A percentile compares a stretch with the other conserved stretches of the same genome.
Evolutionary conservation across 2,797 vertebrate genomes (phyloP).

Genomic region (Aldrovandia affinis): DNA sequence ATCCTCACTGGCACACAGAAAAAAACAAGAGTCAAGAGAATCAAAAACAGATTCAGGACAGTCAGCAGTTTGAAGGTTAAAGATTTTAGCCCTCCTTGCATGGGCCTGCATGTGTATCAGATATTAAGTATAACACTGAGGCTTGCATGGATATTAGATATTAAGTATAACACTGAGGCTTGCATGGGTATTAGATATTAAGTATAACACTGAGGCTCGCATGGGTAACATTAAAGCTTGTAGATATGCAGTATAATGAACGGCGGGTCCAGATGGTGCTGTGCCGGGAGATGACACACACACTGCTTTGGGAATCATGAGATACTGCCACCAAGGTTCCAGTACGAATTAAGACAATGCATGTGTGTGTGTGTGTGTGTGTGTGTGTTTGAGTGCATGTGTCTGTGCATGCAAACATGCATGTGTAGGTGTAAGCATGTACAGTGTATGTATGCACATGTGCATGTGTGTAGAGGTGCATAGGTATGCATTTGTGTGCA

Average conservation of each 20-base stretch:
- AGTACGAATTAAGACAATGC: background rate
- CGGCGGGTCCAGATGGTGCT: no score
- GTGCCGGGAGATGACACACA: background rate
- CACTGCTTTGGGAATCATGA: background rate
- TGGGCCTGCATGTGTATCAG: no score
- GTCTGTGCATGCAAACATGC: background rate
- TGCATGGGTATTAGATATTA: no score
- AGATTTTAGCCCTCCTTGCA: no score
- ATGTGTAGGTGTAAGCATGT: background rate
- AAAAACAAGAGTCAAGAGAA: no score
- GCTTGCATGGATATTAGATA: background rate
- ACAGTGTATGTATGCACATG: background rate
- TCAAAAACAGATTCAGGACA: no score
- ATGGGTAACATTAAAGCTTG: no score
- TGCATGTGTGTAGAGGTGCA: constrained; percentile 14
- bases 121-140: no score
- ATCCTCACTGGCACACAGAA: no score
- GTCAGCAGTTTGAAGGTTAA: no score
- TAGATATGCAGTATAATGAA: background rate
- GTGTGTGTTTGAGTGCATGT: background rate
- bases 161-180: background rate
- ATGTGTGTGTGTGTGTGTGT: background rate
- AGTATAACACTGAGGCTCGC: no score
- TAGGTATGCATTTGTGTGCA: background rate
- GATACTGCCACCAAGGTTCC: background rate